A percentile compares a stretch with the other conserved stretches of the same genome.
Evolutionary conservation across 2,888 invertebrate genomes (phyloP).

Genomic region (Pristionchus exspectatus): DNA sequence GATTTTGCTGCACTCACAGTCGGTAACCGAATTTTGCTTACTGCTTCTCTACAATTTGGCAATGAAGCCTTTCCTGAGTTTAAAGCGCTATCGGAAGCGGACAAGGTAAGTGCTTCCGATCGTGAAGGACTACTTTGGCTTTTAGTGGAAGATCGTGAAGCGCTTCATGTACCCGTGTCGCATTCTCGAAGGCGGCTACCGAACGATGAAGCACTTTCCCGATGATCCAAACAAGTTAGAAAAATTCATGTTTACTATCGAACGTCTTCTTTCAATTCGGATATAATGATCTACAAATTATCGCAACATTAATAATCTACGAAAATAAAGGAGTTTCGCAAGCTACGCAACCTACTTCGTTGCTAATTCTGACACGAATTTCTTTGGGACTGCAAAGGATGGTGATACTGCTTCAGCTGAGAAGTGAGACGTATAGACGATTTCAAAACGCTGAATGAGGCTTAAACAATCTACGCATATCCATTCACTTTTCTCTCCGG

Average conservation of each 20-base stretch:
- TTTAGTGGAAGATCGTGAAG: slow-evolving; percentile 24
- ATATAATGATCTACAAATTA: too few species aligned
- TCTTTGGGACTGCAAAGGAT: not conserved
- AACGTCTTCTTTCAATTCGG: not conserved
- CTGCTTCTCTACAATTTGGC: not conserved
- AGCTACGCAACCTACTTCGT: slow-evolving; percentile 10
- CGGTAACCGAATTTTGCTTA: not conserved
- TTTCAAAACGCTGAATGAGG: too few species aligned
- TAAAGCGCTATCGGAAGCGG: not conserved
- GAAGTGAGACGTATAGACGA: too few species aligned
- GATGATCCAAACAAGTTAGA: not conserved
- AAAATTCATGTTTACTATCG: not conserved
- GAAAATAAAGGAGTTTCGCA: not conserved
- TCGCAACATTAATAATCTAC: too few species aligned
- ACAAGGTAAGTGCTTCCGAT: not conserved
- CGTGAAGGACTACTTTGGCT: not conserved
- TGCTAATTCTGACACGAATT: not conserved
- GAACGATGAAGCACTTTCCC: not conserved
- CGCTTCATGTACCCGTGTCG: not conserved
- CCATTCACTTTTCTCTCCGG: not conserved
- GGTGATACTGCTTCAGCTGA: not conserved
- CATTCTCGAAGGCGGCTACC: not conserved
- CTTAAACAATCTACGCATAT: not conserved
- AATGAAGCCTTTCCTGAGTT: not conserved
- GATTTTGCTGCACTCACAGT: not conserved